These are phyloP conservation scores for Stenodera caucasica DNA, from an alignment of 2,888 invertebrate genomes.

Conservation along the genomic window DNA sequence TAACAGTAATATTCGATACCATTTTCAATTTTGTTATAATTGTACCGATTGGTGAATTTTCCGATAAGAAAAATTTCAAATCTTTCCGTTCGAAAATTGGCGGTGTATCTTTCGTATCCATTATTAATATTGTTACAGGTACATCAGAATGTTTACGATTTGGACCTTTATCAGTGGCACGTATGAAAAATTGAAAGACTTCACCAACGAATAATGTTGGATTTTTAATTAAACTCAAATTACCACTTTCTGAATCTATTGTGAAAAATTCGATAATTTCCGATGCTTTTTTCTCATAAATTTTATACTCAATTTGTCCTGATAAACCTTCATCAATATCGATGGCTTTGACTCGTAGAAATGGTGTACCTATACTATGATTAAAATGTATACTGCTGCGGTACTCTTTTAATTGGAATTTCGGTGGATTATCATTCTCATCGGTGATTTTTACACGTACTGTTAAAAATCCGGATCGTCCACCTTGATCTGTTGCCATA, in stretches of 20 bases:
- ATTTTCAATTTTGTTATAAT: constrained; percentile 70
- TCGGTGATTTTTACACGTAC: constrained; percentile 81
- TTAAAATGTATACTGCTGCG: constrained; percentile 71
- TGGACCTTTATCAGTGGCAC: constrained; percentile 81
- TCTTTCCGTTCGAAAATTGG: constrained; percentile 75
- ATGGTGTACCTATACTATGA: constrained; percentile 60
- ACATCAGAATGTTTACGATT: constrained; percentile 75
- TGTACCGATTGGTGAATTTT: constrained; percentile 71
- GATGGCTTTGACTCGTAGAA: constrained; percentile 69
- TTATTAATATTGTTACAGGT: constrained; percentile 78
- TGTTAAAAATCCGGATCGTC: constrained; percentile 72
- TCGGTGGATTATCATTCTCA: constrained; percentile 81
- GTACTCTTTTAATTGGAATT: constrained; percentile 75
- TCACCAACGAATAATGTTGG: constrained; percentile 61
- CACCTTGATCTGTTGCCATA: constrained; percentile 80
- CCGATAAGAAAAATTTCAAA: constrained; percentile 78
- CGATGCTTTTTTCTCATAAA: constrained; percentile 70
- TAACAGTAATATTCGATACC: constrained; percentile 64
- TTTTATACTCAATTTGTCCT: constrained; percentile 73
- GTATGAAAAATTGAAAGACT: constrained; percentile 85
- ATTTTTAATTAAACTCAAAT: constrained; percentile 67
- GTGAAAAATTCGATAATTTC: constrained; percentile 70
- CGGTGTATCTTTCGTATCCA: constrained; percentile 68
- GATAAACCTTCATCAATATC: constrained; percentile 78
- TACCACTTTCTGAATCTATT: constrained; percentile 75